Conservation (phyloP, 2,888 invertebrate species). For the Scaptodrosophila latifasciaeformis region DNA sequence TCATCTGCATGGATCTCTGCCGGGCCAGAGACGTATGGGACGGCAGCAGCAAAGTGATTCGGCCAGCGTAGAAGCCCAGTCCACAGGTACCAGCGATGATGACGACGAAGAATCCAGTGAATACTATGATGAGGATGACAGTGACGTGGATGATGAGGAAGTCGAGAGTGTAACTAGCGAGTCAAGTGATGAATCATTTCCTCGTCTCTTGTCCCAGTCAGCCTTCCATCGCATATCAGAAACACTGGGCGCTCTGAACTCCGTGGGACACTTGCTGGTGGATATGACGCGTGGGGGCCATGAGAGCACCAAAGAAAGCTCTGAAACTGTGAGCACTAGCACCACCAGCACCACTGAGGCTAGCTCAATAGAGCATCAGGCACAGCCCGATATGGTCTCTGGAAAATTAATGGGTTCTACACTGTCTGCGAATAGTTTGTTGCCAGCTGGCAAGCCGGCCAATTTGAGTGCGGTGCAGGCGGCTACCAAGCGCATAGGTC, state of each 20-base stretch:
- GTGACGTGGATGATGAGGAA: too few relatives aligned
- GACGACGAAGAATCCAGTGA: constrained; percentile 55
- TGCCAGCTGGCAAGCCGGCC: constrained; percentile 48
- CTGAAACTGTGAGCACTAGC: constrained; percentile 7
- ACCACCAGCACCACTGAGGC: constrained; percentile 16
- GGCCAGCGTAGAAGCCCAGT: constrained; percentile 25
- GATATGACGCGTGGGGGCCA: constrained; percentile 82
- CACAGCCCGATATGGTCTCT: constrained; percentile 21
- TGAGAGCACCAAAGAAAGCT: constrained; percentile 43
- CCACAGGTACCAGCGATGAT: constrained; percentile 39
- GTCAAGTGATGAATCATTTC: constrained; percentile 70
- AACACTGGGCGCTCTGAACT: constrained; percentile 86
- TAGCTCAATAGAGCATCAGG: neutral
- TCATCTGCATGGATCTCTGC: constrained; percentile 48
- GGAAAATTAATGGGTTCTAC: constrained; percentile 50
- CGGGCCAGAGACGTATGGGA: constrained; percentile 31
- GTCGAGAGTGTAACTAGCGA: constrained; percentile 45
- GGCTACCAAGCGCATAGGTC: constrained; percentile 60
- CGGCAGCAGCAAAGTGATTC: constrained; percentile 32
- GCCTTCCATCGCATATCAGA: constrained; percentile 80
- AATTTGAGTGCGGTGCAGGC: constrained; percentile 45
- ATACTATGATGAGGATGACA: constrained; percentile 65
- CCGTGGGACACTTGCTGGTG: constrained; percentile 89
- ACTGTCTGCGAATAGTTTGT: constrained; percentile 50
- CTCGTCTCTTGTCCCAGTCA: constrained; percentile 78